A percentile compares a stretch with the other conserved stretches of the same genome.
Evolutionary conservation across 2,888 invertebrate species (phyloP).

Genomic region (Caradrina kadenii): DNA sequence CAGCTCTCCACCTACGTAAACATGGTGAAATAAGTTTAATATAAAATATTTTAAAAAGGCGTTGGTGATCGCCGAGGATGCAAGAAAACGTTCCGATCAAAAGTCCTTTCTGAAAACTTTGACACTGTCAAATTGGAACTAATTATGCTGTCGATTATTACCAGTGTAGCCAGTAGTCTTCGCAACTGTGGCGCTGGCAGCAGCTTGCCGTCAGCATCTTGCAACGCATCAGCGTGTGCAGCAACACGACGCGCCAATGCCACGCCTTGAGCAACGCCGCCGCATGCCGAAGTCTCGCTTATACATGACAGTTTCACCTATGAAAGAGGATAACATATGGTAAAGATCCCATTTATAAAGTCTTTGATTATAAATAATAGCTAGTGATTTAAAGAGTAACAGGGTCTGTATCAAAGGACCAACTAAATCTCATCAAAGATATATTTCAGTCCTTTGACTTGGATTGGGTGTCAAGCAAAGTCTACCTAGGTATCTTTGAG

Average conservation of each 20-base stretch:
- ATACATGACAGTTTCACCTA: conserved; percentile 88
- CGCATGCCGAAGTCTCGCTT: conserved; percentile 75
- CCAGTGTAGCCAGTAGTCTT: conserved; percentile 94
- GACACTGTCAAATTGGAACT: too few species aligned
- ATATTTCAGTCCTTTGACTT: neutral
- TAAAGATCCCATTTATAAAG: too few species aligned
- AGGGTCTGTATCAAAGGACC: neutral
- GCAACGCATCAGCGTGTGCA: conserved; percentile 85
- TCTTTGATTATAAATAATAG: too few species aligned
- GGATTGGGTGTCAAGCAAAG: neutral
- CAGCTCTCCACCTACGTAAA: conserved; percentile 82
- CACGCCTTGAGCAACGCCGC: conserved; percentile 93
- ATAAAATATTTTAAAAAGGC: neutral
- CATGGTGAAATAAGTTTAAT: conserved; percentile 68
- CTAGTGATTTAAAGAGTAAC: too few species aligned
- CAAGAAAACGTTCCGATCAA: too few species aligned
- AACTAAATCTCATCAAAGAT: neutral
- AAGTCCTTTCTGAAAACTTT: too few species aligned
- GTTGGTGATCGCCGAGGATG: too few species aligned
- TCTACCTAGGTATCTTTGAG: neutral
- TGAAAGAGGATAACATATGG: neutral
- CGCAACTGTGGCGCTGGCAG: conserved; percentile 94
- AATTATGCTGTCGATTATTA: conserved; percentile 69
- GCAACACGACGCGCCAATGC: conserved; percentile 92
- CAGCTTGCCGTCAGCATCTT: conserved; percentile 94